These are phyloP conservation scores for Rhabdomys dilectus DNA, from an alignment of 2,113 vertebrate genomes.

Conservation along the genomic window DNA sequence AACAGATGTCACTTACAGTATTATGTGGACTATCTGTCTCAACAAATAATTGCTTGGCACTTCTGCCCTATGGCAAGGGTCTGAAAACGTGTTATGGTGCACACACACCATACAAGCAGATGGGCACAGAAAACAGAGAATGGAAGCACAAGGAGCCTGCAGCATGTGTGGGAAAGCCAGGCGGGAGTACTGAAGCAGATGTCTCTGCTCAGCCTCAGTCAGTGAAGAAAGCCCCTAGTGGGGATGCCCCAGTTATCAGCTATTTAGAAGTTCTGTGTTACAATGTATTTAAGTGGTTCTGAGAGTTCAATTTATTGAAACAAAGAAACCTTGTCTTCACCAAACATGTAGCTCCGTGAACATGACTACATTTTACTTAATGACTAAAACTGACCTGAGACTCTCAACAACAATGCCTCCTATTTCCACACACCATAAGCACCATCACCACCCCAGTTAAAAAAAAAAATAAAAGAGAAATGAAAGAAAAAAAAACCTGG, in stretches of 20 bases:
- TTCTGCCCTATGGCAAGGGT: constrained; percentile 84
- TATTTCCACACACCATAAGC: not conserved
- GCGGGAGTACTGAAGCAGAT: constrained; percentile 70
- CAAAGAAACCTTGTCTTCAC: constrained; percentile 25
- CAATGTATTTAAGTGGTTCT: constrained; percentile 53
- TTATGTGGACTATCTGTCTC: constrained; percentile 78
- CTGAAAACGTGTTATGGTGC: constrained; percentile 78
- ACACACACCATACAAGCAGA: constrained; percentile 73
- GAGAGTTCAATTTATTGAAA: constrained; percentile 43
- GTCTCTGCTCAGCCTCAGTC: constrained; percentile 67
- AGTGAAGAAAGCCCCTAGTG: constrained; percentile 43
- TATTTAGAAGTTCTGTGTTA: constrained; percentile 62
- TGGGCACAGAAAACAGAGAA: constrained; percentile 72
- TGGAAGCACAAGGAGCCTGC: constrained; percentile 57
- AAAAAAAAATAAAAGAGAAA: not conserved
- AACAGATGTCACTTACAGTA: constrained; percentile 77
- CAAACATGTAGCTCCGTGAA: not conserved
- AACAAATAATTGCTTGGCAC: constrained; percentile 82
- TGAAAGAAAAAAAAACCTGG: constrained; percentile 31
- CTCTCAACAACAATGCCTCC: not conserved
- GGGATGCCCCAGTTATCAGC: constrained; percentile 55
- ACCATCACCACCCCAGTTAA: too few species aligned
- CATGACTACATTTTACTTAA: constrained; percentile 57
- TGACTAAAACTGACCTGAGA: constrained; percentile 39
- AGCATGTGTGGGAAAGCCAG: constrained; percentile 60